phyloP scores from a whole-genome alignment of 35 echinoderm and acorn worm genomes.

The Amphiura filiformis region DNA sequence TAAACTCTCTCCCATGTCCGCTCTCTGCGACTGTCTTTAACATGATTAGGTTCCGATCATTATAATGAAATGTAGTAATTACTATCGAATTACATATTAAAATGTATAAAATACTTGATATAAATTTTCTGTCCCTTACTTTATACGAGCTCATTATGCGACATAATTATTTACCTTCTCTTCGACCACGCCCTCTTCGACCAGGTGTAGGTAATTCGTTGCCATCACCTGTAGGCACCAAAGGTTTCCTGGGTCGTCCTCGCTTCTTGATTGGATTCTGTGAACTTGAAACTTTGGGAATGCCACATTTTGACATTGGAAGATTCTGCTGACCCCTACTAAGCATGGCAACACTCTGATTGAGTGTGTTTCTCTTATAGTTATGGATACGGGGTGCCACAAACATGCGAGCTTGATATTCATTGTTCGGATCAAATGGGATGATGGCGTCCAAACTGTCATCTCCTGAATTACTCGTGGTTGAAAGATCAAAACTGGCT shows the following conservation, averaged over 20 bases:
- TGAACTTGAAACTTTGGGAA: background rate
- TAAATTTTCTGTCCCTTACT: too few relatives aligned
- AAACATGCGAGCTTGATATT: background rate
- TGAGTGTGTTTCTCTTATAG: constrained; percentile 34
- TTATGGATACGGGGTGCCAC: constrained; percentile 29
- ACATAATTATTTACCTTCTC: constrained; percentile 70
- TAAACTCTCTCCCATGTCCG: too few relatives aligned
- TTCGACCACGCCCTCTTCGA: constrained; percentile 37
- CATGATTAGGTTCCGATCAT: too few relatives aligned
- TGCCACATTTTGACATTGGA: constrained; percentile 9
- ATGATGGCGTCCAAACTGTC: background rate
- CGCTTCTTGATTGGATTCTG: constrained; percentile 39
- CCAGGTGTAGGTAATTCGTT: constrained; percentile 30
- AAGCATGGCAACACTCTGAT: constrained; percentile 21
- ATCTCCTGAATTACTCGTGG: background rate
- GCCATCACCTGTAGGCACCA: constrained; percentile 23
- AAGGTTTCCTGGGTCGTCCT: constrained; percentile 35
- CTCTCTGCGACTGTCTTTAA: background rate
- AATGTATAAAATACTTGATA: too few relatives aligned
- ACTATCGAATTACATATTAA: too few relatives aligned
- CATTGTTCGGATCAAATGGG: background rate
- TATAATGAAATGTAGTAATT: too few relatives aligned
- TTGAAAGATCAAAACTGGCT: constrained; percentile 25
- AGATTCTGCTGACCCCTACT: too few relatives aligned
- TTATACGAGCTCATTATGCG: too few relatives aligned